Evolutionary conservation across 2,888 invertebrate species (phyloP), one percentile per base, ranked within the genome.

Genomic region (Tubulanus polymorphus): DNA sequence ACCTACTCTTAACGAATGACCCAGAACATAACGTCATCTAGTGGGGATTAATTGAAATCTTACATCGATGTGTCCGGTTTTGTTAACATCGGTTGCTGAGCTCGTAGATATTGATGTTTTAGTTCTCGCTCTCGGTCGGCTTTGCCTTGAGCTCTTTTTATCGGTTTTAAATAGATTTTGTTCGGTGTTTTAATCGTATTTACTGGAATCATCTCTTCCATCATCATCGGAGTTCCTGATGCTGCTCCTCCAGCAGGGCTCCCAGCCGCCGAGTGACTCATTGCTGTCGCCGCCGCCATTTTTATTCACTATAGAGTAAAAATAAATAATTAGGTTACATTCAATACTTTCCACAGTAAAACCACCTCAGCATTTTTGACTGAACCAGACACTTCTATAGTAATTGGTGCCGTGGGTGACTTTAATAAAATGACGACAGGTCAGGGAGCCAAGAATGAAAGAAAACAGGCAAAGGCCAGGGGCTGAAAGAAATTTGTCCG

Each of bases 51-150:
- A 3, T 8, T 18, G 20, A 8, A 25, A 41, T 61, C 66, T 65
- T 71, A 75, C 75, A 65, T 63, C 48, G 71, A 61, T 35, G 73
- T 75, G 49, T 73, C 69, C 37, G 61, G 61, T 60, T 70, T 72
- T 23, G 63, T 63, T 23, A 75, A 56, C 20, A 66, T 47, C 30
- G 71, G 72, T 32, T 72, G 69, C 45, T 68, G 65, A 55, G 60
- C 62, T 53, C 70, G 59, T 27, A 72, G 60, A 6, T 54, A 51
- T 28, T 57, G 49, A 28, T 59, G 61, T 55, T 63, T 64, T 26
- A 66, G 56, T 27, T 60, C 46, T n/a, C 62, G 18, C 37, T 68
- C 63, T 55, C 59, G 62, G 20, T 73, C 72, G 29, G 61, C 55
- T 46, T 63, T 60, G 20, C 65, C 62, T 32, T 57, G 54, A 28